Percentiles rank a stretch among this genome's conserved stretches.
These are phyloP conservation scores for Oxyura jamaicensis DNA, from an alignment of 2,113 vertebrate genomes.

Conservation along the genomic window DNA sequence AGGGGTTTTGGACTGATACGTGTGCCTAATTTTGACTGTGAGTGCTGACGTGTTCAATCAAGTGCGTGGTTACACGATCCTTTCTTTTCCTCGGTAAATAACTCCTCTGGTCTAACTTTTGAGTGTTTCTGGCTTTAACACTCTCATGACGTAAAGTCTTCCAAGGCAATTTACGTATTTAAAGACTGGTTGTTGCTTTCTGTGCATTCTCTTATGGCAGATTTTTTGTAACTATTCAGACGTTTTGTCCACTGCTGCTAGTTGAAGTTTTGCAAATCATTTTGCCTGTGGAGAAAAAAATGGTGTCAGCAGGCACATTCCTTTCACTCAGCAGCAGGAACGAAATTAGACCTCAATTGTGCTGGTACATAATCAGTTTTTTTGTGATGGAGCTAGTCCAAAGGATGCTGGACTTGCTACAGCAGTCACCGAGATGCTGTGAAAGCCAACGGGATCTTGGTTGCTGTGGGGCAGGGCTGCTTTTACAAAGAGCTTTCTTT, in stretches of 20 bases:
- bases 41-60: too few relatives aligned
- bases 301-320: background rate
- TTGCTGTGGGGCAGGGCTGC: background rate
- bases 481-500: background rate
- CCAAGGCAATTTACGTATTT: background rate
- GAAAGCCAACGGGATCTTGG: background rate
- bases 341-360: background rate
- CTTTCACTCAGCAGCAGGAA: background rate
- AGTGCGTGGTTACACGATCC: background rate
- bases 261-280: background rate
- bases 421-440: background rate
- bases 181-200: background rate
- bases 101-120: background rate
- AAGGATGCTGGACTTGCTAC: fast-evolving
- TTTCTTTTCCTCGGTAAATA: background rate
- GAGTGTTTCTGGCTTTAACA: background rate
- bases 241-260: background rate
- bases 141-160: background rate
- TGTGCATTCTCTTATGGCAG: background rate
- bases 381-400: background rate
- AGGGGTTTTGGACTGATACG: background rate
- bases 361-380: background rate
- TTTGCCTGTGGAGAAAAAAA: background rate
- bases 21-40: fast-evolving
- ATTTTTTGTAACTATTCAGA: background rate